Percentiles rank a stretch among this genome's conserved stretches.
These are phyloP conservation scores for Myotis davidii DNA, from an alignment of 2,113 vertebrate genomes.

Conservation along the genomic window DNA sequence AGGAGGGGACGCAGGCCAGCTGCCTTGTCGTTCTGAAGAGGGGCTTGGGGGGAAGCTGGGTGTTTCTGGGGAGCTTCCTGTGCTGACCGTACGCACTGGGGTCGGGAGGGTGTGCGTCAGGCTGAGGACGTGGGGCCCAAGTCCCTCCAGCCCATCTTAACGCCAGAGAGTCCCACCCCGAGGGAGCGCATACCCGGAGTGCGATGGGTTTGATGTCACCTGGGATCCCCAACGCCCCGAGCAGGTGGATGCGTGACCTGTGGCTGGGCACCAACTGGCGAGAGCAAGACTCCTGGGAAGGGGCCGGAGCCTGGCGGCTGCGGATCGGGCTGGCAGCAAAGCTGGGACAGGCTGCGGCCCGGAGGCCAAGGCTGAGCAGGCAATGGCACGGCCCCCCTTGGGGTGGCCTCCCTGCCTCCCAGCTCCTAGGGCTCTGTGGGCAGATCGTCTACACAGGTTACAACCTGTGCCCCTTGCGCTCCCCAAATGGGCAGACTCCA, in stretches of 20 bases:
- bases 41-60: too few relatives aligned
- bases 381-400: fast-evolving
- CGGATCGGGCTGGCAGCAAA: fast-evolving
- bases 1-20: background rate
- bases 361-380: fast-evolving
- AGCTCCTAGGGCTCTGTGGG: background rate
- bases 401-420: too few relatives aligned
- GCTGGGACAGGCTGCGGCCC: background rate
- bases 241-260: background rate
- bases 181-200: too few relatives aligned
- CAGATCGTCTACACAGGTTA: fast-evolving
- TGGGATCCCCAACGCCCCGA: too few relatives aligned
- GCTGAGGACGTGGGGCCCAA: fast-evolving
- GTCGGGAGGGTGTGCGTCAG: background rate
- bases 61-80: background rate
- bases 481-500: background rate
- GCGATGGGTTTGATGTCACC: background rate
- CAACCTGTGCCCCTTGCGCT: fast-evolving
- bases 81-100: fast-evolving
- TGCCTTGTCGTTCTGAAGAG: background rate
- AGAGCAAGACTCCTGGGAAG: background rate
- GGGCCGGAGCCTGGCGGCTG: too few relatives aligned
- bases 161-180: too few relatives aligned
- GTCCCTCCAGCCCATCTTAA: background rate
- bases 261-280: too few relatives aligned